Conservation (phyloP, 2,888 invertebrate species). For the Aporophyla lueneburgensis region DNA sequence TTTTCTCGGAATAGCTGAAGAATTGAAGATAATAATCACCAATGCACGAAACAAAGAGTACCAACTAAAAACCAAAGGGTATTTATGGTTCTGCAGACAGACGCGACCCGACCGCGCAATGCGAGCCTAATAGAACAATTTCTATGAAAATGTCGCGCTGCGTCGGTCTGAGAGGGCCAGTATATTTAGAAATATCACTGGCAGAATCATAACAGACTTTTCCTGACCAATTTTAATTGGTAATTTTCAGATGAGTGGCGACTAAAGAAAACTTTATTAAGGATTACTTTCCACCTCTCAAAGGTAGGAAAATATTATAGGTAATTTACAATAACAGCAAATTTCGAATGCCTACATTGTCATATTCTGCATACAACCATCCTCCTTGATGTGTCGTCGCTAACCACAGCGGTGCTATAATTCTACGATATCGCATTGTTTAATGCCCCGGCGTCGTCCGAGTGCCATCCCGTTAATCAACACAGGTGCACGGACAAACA, state of each 20-base stretch:
- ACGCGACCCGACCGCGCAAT: too few relatives aligned
- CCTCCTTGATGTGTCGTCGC: slow-evolving; percentile 69
- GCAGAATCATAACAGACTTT: background rate
- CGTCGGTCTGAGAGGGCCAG: too few relatives aligned
- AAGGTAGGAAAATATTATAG: background rate
- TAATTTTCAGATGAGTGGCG: background rate
- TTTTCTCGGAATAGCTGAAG: background rate
- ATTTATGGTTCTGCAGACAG: background rate
- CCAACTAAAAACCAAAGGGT: background rate
- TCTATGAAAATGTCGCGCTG: too few relatives aligned
- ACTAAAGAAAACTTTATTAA: background rate
- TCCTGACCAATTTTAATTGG: background rate
- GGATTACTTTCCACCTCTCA: background rate
- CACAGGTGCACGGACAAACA: slow-evolving; percentile 67
- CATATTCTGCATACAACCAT: slow-evolving; percentile 58
- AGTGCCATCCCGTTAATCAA: slow-evolving; percentile 67
- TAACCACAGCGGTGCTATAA: slow-evolving; percentile 73
- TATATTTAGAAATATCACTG: background rate
- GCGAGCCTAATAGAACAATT: too few relatives aligned
- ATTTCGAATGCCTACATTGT: background rate
- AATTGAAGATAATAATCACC: background rate
- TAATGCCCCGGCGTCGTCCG: slow-evolving; percentile 67
- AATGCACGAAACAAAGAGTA: background rate
- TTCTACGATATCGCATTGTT: slow-evolving; percentile 77
- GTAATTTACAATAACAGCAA: background rate